phyloP scores from a whole-genome alignment of 2,888 invertebrate species.

The Camponotus fellah region DNA sequence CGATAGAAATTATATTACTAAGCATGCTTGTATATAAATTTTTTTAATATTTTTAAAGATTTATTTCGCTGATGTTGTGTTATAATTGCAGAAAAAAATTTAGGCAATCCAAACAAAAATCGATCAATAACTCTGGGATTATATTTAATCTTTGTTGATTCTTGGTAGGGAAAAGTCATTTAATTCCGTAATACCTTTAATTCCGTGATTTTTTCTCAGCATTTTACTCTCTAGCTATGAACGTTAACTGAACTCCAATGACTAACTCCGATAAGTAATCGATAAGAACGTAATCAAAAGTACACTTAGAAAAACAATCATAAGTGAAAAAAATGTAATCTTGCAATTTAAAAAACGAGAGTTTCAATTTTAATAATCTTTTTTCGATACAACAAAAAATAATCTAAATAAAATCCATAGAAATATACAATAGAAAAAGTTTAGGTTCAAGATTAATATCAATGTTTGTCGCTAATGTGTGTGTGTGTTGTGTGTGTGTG shows the following conservation, averaged over 20 bases:
- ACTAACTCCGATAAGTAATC: not conserved
- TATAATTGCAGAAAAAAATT: not conserved
- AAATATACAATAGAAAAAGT: not conserved
- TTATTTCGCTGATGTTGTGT: not conserved
- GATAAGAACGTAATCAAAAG: not conserved
- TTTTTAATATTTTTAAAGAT: not conserved
- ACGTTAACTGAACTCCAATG: not conserved
- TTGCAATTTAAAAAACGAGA: not conserved
- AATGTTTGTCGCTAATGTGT: slow-evolving; percentile 40
- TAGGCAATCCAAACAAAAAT: not conserved
- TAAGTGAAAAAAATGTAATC: not conserved
- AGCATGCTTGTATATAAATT: not conserved
- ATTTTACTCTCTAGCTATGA: not conserved
- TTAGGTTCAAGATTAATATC: not conserved
- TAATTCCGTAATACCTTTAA: slow-evolving; percentile 8
- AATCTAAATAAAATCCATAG: not conserved
- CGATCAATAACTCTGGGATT: slow-evolving; percentile 15
- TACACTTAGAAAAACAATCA: not conserved
- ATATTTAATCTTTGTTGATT: not conserved
- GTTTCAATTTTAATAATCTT: not conserved
- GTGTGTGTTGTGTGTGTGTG: too few species aligned
- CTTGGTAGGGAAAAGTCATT: slow-evolving; percentile 1
- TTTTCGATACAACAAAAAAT: not conserved
- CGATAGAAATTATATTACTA: not conserved
- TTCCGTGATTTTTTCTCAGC: slow-evolving; percentile 5